Evolutionary conservation across 2,888 invertebrate genomes (phyloP).

Genomic region (Monochamus alternatus): DNA sequence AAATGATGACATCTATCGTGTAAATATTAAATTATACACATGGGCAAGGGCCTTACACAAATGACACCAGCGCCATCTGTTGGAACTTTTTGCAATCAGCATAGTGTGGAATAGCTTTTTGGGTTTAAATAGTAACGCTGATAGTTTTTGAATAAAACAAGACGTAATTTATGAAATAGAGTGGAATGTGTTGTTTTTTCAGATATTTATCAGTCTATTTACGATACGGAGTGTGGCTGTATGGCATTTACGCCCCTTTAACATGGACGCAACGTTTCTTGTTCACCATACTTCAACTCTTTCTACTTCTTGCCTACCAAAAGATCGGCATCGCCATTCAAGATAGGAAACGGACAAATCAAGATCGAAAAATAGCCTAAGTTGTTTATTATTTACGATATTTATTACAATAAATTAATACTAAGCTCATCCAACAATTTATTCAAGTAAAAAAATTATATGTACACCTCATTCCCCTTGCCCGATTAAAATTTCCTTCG

Average conservation of each 20-base stretch:
- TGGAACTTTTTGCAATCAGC: too few species aligned
- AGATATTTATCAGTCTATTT: not conserved
- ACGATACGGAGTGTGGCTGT: not conserved
- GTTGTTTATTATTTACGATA: not conserved
- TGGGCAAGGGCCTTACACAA: too few species aligned
- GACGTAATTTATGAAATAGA: too few species aligned
- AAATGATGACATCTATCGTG: too few species aligned
- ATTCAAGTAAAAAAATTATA: not conserved
- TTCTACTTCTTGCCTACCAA: not conserved
- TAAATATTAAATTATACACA: too few species aligned
- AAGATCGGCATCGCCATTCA: not conserved
- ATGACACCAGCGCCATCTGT: too few species aligned
- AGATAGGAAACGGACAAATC: not conserved
- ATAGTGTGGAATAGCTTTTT: too few species aligned
- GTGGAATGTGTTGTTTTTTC: not conserved
- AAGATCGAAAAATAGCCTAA: not conserved
- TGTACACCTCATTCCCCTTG: not conserved
- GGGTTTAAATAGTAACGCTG: too few species aligned
- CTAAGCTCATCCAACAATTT: not conserved
- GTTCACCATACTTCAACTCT: not conserved
- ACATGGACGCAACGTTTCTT: not conserved
- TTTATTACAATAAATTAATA: conserved; percentile 7
- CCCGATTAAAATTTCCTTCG: conserved; percentile 85
- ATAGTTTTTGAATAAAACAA: too few species aligned
- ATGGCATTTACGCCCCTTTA: not conserved